phyloP scores from a whole-genome alignment of 1,140 invertebrate species.

The honey bee (Apis mellifera) region DNA sequence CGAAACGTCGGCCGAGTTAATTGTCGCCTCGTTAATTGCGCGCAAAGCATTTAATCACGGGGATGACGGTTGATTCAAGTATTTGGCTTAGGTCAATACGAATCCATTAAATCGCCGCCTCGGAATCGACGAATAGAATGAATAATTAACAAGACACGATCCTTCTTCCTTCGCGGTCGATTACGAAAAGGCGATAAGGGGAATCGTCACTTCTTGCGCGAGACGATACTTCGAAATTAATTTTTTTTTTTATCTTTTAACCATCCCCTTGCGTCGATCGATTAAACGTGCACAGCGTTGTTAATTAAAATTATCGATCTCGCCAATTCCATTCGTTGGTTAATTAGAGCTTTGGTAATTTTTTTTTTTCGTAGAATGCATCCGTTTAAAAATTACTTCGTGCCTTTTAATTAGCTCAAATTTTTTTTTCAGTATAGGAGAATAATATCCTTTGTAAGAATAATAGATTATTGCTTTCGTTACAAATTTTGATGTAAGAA shows the following conservation, averaged over 20 bases:
- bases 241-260: not conserved
- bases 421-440: too few relatives aligned
- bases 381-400: not conserved
- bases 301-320: conserved; percentile 7
- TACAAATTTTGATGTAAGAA: too few relatives aligned
- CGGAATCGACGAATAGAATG: not conserved
- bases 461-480: too few relatives aligned
- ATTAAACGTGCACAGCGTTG: not conserved
- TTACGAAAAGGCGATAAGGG: not conserved
- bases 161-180: not conserved
- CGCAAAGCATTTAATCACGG: conserved; percentile 40
- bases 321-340: not conserved
- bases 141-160: conserved; percentile 4
- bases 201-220: not conserved
- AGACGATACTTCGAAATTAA: not conserved
- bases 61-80: conserved; percentile 29
- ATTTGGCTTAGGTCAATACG: conserved; percentile 20
- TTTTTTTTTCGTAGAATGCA: not conserved
- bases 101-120: conserved; percentile 29
- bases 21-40: conserved; percentile 58
- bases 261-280: not conserved
- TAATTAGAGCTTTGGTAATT: conserved; percentile 7
- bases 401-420: not conserved
- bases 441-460: too few relatives aligned
- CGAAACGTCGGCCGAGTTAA: conserved; percentile 53